Evolutionary conservation across 92 coral and sea anemone species (phyloP), one percentile per base, ranked within the genome.

Genomic region (Heliopora coerulea): DNA sequence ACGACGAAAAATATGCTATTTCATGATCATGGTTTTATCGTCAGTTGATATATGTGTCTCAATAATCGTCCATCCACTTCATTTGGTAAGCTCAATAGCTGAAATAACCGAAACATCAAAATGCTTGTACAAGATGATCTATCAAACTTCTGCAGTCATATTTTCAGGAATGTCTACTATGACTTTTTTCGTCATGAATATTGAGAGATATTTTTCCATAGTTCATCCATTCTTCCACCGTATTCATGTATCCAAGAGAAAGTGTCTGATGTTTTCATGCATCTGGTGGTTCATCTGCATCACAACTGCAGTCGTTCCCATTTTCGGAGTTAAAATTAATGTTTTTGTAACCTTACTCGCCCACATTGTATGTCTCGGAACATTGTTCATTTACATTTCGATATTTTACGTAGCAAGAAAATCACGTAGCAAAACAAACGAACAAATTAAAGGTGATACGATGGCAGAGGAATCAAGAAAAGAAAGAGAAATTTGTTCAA

Each of bases 171-270:
- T 40, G 72, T 65, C 72, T 65, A 20, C 15, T 41, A 9, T 65
- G 30, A 65, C 72, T 65, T 65, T 65, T 18, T 65, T 65, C 37
- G 72, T 65, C 25, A 65, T 65, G 72, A 65, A 65, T 42, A 42
- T 65, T 40, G 72, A 65, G 48, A 26, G 72, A 8, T 65, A 65
- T 42, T 13, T 65, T 4, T 65, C 72, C n/a, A 65, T 65, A 29
- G 72, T 65, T 40, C 33, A 35, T 40, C 72, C 72, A 41, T 15
- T 39, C 12, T 65, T 65, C 40, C 54, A 39, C 23, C 37, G 41
- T 10, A 28, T 21, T 10, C 17, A 65, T 40, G 54, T 65, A 15
- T 35, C 56, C 1, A 65, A 65, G 56, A 30, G 12, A n/a, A 49
- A 52, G 23, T 65, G 72, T 65, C 9, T 65, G 20, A 12, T 40